Conservation (phyloP, 2,113 vertebrate species). For the Chloropsis hardwickii region DNA sequence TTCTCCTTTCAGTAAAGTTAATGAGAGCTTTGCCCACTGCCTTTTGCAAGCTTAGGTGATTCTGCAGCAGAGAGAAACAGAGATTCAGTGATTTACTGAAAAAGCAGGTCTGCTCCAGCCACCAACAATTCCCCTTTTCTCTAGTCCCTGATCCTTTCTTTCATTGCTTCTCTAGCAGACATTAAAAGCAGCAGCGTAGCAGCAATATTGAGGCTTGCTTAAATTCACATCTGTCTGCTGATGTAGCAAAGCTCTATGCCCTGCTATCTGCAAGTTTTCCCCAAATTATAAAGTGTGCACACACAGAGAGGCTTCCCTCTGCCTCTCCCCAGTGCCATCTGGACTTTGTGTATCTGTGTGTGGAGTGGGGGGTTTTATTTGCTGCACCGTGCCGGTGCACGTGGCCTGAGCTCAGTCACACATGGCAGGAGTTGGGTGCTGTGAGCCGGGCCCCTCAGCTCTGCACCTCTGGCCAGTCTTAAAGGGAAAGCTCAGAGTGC, state of each 20-base stretch:
- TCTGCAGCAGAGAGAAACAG: neutral
- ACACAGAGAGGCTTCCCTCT: neutral
- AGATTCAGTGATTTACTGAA: neutral
- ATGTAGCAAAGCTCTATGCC: neutral
- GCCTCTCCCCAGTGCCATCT: neutral
- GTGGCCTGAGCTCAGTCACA: accelerated
- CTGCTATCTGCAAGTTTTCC: neutral
- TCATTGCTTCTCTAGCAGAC: neutral
- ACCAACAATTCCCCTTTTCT: neutral
- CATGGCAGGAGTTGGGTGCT: neutral
- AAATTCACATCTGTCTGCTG: conserved; percentile 21
- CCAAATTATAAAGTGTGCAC: neutral
- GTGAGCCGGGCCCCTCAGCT: neutral
- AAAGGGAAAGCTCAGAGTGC: neutral
- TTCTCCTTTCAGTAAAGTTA: neutral
- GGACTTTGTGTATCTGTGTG: conserved; percentile 11
- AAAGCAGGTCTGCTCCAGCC: neutral
- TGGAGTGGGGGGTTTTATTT: conserved; percentile 14
- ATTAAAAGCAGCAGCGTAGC: neutral
- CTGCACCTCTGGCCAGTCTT: accelerated
- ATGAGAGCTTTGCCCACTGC: neutral
- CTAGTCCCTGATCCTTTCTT: neutral
- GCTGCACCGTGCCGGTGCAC: neutral
- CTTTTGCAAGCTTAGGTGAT: neutral
- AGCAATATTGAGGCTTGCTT: neutral